phyloP scores from a whole-genome alignment of 1,140 invertebrate genomes.

The Drosophila equinoxialis region DNA sequence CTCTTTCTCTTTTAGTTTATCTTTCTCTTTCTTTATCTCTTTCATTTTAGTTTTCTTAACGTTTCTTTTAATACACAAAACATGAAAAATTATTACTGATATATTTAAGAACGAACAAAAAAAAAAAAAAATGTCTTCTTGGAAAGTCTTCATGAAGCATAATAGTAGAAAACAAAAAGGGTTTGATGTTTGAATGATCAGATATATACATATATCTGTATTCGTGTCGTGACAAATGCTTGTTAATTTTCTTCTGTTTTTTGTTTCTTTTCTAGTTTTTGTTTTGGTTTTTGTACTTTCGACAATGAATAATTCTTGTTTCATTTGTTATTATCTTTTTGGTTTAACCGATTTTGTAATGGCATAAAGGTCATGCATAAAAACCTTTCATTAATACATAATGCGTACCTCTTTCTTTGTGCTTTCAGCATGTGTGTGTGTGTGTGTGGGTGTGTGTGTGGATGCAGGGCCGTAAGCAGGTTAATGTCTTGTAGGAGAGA shows the following conservation, averaged over 20 bases:
- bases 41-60: constrained; percentile 14
- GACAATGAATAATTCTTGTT: constrained; percentile 59
- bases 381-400: constrained; percentile 47
- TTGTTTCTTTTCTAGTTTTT: constrained; percentile 23
- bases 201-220: neutral
- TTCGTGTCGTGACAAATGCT: constrained; percentile 54
- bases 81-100: constrained; percentile 50
- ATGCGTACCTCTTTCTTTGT: constrained; percentile 52
- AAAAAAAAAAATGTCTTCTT: constrained; percentile 68
- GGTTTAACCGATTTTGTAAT: constrained; percentile 73
- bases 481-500: neutral
- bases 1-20: constrained; percentile 27
- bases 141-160: constrained; percentile 51
- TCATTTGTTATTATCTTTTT: constrained; percentile 42
- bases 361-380: constrained; percentile 48
- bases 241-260: constrained; percentile 37
- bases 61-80: constrained; percentile 37
- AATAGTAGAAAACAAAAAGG: constrained; percentile 39
- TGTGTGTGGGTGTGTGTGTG: constrained; percentile 14
- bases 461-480: constrained; percentile 4
- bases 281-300: constrained; percentile 57
- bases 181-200: constrained; percentile 23
- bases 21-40: constrained; percentile 27
- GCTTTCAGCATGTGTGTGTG: constrained; percentile 66
- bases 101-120: constrained; percentile 51